Evolutionary conservation across 2,888 invertebrate species (phyloP).

Genomic region (Lymantria dispar): DNA sequence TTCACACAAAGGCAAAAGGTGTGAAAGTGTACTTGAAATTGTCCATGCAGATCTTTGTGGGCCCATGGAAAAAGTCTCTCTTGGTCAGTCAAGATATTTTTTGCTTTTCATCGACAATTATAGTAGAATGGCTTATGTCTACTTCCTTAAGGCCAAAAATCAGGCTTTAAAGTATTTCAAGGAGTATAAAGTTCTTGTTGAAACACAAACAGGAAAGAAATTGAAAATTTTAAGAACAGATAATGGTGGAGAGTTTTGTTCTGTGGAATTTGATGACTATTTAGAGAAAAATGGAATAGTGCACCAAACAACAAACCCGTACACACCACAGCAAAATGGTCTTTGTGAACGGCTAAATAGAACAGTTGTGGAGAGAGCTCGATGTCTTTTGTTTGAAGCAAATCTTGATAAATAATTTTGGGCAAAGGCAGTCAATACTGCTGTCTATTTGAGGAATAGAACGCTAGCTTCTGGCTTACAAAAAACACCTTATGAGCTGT

Average conservation of each 20-base stretch:
- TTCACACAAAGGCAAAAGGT: not conserved
- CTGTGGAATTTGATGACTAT: conserved; percentile 1
- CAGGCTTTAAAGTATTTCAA: conserved; percentile 2
- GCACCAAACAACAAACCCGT: conserved; percentile 1
- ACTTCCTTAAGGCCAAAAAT: conserved; percentile 1
- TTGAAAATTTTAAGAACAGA: conserved; percentile 7
- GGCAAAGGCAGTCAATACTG: conserved; percentile 14
- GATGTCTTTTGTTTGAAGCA: conserved; percentile 11
- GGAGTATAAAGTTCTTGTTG: conserved; percentile 5
- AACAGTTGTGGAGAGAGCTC: conserved; percentile 5
- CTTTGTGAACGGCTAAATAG: not conserved
- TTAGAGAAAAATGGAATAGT: not conserved
- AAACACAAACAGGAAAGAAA: conserved; percentile 3
- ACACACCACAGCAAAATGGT: conserved; percentile 1
- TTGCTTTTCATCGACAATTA: conserved; percentile 3
- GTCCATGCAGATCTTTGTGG: not conserved
- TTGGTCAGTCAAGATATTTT: not conserved
- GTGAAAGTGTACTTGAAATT: not conserved
- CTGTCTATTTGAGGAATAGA: conserved; percentile 5
- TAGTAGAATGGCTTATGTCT: conserved; percentile 1
- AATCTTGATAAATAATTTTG: conserved; percentile 5
- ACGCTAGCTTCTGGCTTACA: not conserved
- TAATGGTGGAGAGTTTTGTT: conserved; percentile 8
- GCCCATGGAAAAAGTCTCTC: not conserved
- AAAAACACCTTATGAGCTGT: conserved; percentile 8